Percentiles rank a stretch among this genome's conserved stretches.
phyloP scores from a whole-genome alignment of 1,140 invertebrate species.

The Mycetomoellerius zeteki region DNA sequence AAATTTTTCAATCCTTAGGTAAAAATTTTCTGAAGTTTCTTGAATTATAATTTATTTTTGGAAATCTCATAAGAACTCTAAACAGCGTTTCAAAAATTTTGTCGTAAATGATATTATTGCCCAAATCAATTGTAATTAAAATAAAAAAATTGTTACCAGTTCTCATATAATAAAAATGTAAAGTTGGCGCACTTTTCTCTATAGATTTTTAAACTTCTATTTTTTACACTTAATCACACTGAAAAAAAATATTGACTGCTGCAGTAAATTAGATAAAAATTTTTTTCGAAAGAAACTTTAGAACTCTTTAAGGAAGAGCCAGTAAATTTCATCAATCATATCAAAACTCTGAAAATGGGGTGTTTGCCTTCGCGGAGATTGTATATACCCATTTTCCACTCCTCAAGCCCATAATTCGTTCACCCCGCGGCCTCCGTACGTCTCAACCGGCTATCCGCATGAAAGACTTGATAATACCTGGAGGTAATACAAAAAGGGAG shows the following conservation, averaged over 20 bases:
- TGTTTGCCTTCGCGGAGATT: slow-evolving; percentile 9
- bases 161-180: background rate
- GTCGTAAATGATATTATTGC: background rate
- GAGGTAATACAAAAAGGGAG: slow-evolving; percentile 27
- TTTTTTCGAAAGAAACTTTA: slow-evolving; percentile 8
- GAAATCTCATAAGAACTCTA: background rate
- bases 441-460: slow-evolving; percentile 39
- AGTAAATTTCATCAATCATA: slow-evolving; percentile 7
- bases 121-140: background rate
- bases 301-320: background rate
- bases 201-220: background rate
- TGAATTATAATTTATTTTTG: background rate
- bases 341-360: slow-evolving; percentile 31
- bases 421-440: slow-evolving; percentile 38
- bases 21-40: background rate
- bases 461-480: slow-evolving; percentile 38
- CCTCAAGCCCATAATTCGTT: slow-evolving; percentile 45
- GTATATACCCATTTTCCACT: slow-evolving; percentile 45
- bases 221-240: background rate
- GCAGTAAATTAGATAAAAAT: too few species aligned
- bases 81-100: background rate
- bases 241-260: too few species aligned
- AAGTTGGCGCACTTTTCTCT: too few species aligned
- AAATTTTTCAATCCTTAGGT: background rate
- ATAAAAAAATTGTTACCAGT: background rate